Conservation (phyloP, 1,140 invertebrate genomes). For the Panonychus citri region DNA sequence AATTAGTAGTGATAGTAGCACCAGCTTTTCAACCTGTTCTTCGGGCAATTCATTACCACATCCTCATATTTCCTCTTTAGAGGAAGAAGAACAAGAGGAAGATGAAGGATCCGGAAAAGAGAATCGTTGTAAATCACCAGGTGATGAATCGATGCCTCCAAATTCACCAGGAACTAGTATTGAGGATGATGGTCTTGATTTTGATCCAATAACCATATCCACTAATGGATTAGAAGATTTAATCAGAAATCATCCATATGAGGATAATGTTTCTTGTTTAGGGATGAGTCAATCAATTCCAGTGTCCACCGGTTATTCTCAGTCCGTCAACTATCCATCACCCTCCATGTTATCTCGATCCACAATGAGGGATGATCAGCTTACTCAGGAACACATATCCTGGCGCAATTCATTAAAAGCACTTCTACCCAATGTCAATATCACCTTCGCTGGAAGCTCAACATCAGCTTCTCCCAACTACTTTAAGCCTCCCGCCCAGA, state of each 20-base stretch:
- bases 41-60: not conserved
- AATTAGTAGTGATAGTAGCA: not conserved
- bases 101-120: not conserved
- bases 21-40: slow-evolving; percentile 2
- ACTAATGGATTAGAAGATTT: slow-evolving; percentile 8
- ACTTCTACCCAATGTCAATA: slow-evolving; percentile 11
- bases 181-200: slow-evolving; percentile 12
- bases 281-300: not conserved
- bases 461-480: not conserved
- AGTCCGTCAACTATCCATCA: not conserved
- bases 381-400: not conserved
- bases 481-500: not conserved
- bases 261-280: not conserved
- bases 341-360: not conserved
- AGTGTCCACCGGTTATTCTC: not conserved
- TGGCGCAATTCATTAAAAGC: slow-evolving; percentile 8
- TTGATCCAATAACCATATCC: slow-evolving; percentile 12
- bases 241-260: not conserved
- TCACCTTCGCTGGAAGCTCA: slow-evolving; percentile 4
- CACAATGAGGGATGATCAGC: not conserved
- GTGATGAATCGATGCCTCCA: not conserved
- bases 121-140: not conserved
- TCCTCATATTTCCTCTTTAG: not conserved
- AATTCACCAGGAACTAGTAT: not conserved
- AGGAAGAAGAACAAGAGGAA: not conserved